These are phyloP conservation scores for Adelphocoris suturalis DNA, from an alignment of 2,888 invertebrate genomes.

Conservation along the genomic window DNA sequence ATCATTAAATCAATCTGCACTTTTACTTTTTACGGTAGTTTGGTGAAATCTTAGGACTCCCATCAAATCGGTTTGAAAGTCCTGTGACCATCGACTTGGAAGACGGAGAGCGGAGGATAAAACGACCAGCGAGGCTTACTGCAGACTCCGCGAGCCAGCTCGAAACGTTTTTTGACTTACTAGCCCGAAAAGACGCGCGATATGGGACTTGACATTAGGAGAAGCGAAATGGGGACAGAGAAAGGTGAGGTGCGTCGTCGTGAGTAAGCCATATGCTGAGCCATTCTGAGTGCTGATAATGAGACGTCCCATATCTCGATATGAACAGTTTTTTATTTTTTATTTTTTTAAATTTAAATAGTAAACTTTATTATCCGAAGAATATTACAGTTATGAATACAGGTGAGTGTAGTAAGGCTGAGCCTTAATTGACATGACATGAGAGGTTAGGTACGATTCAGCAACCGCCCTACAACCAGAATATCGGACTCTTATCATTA, in stretches of 20 bases:
- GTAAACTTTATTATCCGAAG: too few relatives aligned
- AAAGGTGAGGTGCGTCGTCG: slow-evolving; percentile 27
- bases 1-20: not conserved
- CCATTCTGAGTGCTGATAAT: not conserved
- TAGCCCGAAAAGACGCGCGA: not conserved
- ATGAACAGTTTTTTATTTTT: too few relatives aligned
- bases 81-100: not conserved
- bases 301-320: not conserved
- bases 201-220: slow-evolving; percentile 40
- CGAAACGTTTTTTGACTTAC: slow-evolving; percentile 9
- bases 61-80: not conserved
- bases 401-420: too few relatives aligned
- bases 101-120: not conserved
- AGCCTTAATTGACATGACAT: too few relatives aligned
- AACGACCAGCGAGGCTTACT: not conserved
- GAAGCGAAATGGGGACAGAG: slow-evolving; percentile 33
- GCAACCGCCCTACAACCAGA: too few relatives aligned
- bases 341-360: too few relatives aligned
- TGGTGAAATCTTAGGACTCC: not conserved
- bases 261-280: not conserved
- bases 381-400: too few relatives aligned
- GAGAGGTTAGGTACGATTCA: too few relatives aligned
- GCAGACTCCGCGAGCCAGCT: not conserved
- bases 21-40: not conserved
- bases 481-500: too few relatives aligned